A percentile compares a stretch with the other conserved stretches of the same genome.
phyloP scores from a whole-genome alignment of 2,113 vertebrate genomes.

The Calonectris borealis region DNA sequence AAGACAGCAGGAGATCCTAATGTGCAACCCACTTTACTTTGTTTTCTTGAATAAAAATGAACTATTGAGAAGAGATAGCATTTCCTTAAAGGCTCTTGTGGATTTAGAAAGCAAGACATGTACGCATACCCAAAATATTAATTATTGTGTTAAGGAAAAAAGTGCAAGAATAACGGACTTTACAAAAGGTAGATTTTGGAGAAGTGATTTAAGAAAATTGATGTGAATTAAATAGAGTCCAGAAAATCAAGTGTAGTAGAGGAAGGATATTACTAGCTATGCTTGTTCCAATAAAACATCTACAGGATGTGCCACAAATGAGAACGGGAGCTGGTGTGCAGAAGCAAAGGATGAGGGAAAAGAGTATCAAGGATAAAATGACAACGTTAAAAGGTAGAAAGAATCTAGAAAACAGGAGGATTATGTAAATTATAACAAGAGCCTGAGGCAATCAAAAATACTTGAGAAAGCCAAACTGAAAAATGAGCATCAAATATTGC shows the following conservation, averaged over 20 bases:
- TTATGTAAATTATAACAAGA: constrained; percentile 61
- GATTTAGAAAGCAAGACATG: neutral
- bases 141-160: neutral
- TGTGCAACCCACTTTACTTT: neutral
- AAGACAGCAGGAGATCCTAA: neutral
- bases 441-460: constrained; percentile 64
- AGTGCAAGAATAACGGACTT: neutral
- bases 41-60: constrained; percentile 4
- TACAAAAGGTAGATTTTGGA: neutral
- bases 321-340: constrained; percentile 8
- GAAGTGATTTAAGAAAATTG: neutral
- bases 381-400: constrained; percentile 21
- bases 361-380: constrained; percentile 31
- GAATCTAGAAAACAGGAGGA: constrained; percentile 34
- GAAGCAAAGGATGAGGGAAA: constrained; percentile 37
- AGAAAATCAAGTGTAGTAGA: constrained; percentile 43
- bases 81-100: neutral
- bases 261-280: constrained; percentile 1
- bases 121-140: neutral
- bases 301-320: constrained; percentile 4
- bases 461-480: constrained; percentile 59
- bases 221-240: constrained; percentile 24
- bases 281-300: constrained; percentile 29
- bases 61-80: neutral
- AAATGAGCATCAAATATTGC: constrained; percentile 57